Evolutionary conservation across 2,888 invertebrate species (phyloP), one percentile per base, ranked within the genome.

Genomic region (Drosophila neotestacea): DNA sequence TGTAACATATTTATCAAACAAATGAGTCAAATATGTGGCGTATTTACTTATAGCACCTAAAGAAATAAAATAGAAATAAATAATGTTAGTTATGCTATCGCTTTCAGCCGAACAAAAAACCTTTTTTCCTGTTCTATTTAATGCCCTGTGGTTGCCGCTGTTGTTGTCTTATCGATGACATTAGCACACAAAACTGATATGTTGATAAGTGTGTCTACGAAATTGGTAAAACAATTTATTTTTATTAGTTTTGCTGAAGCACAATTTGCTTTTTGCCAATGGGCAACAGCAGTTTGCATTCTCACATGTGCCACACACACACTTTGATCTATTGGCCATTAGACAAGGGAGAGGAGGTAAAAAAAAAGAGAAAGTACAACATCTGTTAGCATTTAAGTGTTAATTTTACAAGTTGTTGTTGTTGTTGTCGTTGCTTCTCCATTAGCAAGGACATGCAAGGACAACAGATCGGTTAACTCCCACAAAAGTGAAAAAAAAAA

Each of bases 311-410:
- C 44, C 70, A 34, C 55, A 70, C 44, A 50, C 42, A 38, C 58
- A 55, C 50, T 56, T 54, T 76, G 61, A 76, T 66, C 55, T 60
- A 63, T 59, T 46, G 63, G 22, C 52, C 56, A 62, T 62, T 54
- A 54, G 10, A 28, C 11, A 13, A 22, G 10, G 28, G 10, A 32
- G 13, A 27, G n/a, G 22, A 27, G n/a, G 22, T 0, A 1, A n/a
- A 22, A n/a, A 22, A n/a, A 10, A 27, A 13, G 13, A 5, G 5
- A 39, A 2, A 32, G 34, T 10, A 28, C 47, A 68, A 73, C 85
- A 84, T 88, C 88, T 84, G 88, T 55, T 55, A 65, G 56, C 83
- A 77, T 79, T 84, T 77, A 82, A 71, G 83, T 85, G 77, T 87
- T 81, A 72, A 81, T 69, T 67, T 75, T 74, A 56, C 70, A 72